These are phyloP conservation scores for Rallus crepitans DNA, from an alignment of 2,797 vertebrate species.

Conservation along the genomic window DNA sequence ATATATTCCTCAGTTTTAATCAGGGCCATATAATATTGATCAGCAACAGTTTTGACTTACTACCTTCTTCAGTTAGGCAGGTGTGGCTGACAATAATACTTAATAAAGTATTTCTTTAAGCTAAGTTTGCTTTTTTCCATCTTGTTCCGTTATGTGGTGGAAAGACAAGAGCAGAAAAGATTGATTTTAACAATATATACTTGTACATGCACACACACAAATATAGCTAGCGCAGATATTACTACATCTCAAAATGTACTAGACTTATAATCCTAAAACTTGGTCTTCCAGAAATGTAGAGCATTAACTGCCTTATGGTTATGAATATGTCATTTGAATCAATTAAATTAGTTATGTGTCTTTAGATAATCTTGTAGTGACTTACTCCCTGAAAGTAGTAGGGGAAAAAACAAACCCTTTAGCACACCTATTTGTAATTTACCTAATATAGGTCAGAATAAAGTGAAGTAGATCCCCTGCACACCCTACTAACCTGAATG, in stretches of 20 bases:
- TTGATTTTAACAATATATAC: not conserved
- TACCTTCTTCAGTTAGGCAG: not conserved
- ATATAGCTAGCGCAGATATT: not conserved
- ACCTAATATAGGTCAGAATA: not conserved
- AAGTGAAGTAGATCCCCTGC: not conserved
- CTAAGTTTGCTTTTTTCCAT: not conserved
- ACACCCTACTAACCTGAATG: not conserved
- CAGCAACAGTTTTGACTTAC: not conserved
- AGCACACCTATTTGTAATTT: not conserved
- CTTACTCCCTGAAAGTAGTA: not conserved
- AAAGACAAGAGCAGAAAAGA: not conserved
- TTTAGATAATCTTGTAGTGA: not conserved
- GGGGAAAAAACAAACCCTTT: not conserved
- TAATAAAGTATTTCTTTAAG: not conserved
- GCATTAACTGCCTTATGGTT: not conserved
- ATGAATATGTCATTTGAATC: not conserved
- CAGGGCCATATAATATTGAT: not conserved
- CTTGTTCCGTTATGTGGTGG: not conserved
- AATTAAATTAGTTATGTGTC: not conserved
- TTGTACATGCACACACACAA: not conserved
- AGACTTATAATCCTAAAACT: not conserved
- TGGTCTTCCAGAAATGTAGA: not conserved
- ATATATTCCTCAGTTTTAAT: not conserved
- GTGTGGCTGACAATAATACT: not conserved
- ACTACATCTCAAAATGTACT: not conserved